Conservation (phyloP, 2,888 invertebrate genomes). For the Cantharis lateralis region DNA sequence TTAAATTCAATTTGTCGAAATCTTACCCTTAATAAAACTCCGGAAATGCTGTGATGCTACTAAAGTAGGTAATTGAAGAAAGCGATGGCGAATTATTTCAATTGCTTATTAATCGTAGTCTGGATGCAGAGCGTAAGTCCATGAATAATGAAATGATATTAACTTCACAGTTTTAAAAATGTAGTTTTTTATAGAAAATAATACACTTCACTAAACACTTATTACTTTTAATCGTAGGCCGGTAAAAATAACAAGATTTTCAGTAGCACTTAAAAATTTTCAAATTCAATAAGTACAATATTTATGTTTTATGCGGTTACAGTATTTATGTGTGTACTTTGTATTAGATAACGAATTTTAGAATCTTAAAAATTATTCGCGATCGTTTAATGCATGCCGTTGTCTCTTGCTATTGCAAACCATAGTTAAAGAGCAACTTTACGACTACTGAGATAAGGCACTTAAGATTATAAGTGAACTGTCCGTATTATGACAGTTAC, state of each 20-base stretch:
- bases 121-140: background rate
- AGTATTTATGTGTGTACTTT: background rate
- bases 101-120: conserved; percentile 25
- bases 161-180: background rate
- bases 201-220: background rate
- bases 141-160: background rate
- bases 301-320: background rate
- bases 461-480: conserved; percentile 27
- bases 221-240: background rate
- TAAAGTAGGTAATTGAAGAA: conserved; percentile 36
- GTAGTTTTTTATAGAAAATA: background rate
- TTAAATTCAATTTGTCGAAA: conserved; percentile 21
- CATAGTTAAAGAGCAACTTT: conserved; percentile 3
- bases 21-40: conserved; percentile 38
- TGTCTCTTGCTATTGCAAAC: background rate
- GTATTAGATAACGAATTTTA: background rate
- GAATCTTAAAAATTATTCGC: background rate
- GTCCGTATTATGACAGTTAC: conserved; percentile 20
- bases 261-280: background rate
- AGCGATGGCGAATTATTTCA: conserved; percentile 30
- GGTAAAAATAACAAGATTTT: background rate
- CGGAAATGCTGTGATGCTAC: conserved; percentile 41
- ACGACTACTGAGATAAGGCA: conserved; percentile 19
- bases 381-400: background rate
- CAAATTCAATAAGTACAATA: background rate